Conservation (phyloP, 2,888 invertebrate species). For the Drosophila neonasuta region DNA sequence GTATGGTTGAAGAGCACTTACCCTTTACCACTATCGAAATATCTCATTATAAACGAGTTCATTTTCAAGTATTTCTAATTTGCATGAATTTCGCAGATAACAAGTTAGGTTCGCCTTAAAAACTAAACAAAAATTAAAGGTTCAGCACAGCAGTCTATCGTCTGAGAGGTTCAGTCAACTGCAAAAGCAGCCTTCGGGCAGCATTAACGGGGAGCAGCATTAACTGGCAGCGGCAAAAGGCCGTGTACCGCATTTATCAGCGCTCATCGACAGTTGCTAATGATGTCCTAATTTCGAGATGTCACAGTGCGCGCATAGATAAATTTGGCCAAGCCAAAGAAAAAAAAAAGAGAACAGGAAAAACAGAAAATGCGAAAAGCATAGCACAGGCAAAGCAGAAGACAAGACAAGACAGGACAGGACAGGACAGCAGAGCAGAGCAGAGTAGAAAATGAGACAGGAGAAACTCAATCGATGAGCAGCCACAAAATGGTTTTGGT, state of each 20-base stretch:
- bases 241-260: constrained; percentile 65
- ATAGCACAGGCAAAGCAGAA: constrained; percentile 16
- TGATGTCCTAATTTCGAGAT: constrained; percentile 78
- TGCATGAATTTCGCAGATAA: constrained; percentile 3
- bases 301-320: constrained; percentile 68
- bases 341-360: constrained; percentile 4
- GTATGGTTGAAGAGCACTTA: not conserved
- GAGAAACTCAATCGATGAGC: constrained; percentile 63
- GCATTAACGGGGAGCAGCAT: constrained; percentile 11
- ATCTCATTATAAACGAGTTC: too few relatives aligned
- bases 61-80: not conserved
- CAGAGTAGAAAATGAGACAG: constrained; percentile 3
- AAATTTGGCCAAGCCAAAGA: constrained; percentile 38
- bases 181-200: constrained; percentile 16
- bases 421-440: constrained; percentile 8
- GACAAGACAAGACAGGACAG: constrained; percentile 26
- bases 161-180: constrained; percentile 17
- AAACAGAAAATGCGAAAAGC: constrained; percentile 9
- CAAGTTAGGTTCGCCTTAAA: constrained; percentile 29
- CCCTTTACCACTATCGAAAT: too few relatives aligned
- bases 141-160: constrained; percentile 19
- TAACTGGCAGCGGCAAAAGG: constrained; percentile 11
- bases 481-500: constrained; percentile 42
- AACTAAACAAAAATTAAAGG: constrained; percentile 43
- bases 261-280: constrained; percentile 77